A percentile compares a stretch with the other conserved stretches of the same genome.
Evolutionary conservation across 2,888 invertebrate species (phyloP).

Genomic region (Siphlonurus alternatus): DNA sequence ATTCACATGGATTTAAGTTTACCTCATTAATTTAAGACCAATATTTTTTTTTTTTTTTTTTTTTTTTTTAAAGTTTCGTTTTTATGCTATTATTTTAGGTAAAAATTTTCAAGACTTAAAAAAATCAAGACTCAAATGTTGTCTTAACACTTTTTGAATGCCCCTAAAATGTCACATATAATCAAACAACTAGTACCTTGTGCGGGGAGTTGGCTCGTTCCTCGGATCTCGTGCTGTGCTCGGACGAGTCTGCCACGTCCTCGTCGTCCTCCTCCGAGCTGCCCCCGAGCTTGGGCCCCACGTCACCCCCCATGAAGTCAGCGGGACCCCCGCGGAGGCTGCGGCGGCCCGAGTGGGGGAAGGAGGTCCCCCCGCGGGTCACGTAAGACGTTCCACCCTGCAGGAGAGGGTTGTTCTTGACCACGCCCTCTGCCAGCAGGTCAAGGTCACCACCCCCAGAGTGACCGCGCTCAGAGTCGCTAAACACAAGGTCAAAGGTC

Average conservation of each 20-base stretch:
- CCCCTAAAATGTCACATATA: too few species aligned
- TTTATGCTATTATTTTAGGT: too few species aligned
- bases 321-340: background rate
- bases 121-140: too few species aligned
- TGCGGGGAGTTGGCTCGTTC: background rate
- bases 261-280: background rate
- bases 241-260: background rate
- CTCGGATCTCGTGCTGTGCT: background rate
- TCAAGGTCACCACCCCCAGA: background rate
- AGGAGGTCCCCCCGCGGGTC: background rate
- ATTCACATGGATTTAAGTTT: too few species aligned
- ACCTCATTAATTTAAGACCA: too few species aligned
- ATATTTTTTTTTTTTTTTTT: too few species aligned
- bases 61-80: too few species aligned
- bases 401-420: slow-evolving; percentile 62
- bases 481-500: too few species aligned
- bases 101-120: too few species aligned
- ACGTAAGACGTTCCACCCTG: slow-evolving; percentile 20
- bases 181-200: too few species aligned
- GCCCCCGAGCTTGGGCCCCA: too few species aligned
- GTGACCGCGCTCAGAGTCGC: background rate
- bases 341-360: background rate
- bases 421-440: slow-evolving; percentile 35
- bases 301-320: background rate
- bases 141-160: too few species aligned